Evolutionary conservation across 37 sponge, comb jelly and placozoan genomes (phyloP).

Genomic region (Bolinopsis microptera): DNA sequence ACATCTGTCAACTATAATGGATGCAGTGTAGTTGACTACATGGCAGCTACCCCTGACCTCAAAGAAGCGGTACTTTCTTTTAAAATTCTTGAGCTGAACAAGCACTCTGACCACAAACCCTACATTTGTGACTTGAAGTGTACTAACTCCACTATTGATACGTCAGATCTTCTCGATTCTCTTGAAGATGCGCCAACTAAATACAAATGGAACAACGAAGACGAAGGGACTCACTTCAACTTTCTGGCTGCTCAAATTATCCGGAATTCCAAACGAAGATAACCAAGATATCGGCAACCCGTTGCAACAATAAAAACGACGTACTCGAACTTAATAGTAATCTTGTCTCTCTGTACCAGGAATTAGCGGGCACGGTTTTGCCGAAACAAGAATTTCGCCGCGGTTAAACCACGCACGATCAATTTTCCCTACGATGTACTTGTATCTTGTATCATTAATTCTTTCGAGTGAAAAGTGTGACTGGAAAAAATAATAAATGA

Average conservation of each 20-base stretch:
- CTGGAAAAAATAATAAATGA: no score
- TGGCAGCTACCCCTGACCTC: not conserved
- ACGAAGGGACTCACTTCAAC: not conserved
- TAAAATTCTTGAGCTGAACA: not conserved
- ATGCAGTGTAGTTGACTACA: not conserved
- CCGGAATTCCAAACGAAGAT: no score
- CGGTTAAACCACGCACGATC: not conserved
- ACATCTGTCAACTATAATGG: slow-evolving; percentile 36
- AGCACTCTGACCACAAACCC: not conserved
- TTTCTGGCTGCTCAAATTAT: not conserved
- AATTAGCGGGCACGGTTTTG: not conserved
- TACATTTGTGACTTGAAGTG: not conserved
- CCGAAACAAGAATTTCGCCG: not conserved
- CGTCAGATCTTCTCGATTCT: not conserved
- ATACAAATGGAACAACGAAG: not conserved
- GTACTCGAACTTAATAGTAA: not conserved
- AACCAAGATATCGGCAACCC: not conserved
- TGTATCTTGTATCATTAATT: no score
- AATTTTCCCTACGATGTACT: no score
- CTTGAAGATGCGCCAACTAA: slow-evolving; percentile 16
- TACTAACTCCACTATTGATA: not conserved
- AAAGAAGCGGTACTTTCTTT: not conserved
- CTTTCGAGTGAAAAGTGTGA: no score
- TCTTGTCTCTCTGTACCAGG: not conserved
- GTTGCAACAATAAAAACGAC: not conserved